Conservation (phyloP, 2,797 vertebrate species). For the Chloroceryle amazona region DNA sequence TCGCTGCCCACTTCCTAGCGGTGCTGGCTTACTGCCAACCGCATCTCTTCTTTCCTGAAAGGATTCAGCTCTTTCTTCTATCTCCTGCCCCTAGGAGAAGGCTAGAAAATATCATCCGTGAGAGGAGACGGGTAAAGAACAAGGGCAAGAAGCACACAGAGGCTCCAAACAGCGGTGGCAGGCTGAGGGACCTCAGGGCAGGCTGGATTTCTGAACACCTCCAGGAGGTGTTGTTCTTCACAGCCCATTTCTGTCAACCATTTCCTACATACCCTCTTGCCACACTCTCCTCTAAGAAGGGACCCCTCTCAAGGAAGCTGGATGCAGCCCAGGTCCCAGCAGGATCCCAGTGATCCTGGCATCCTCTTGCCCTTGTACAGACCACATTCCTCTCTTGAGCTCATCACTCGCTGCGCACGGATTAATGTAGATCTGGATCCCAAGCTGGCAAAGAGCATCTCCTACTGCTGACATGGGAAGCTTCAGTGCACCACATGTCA, state of each 20-base stretch:
- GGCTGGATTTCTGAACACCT: not conserved
- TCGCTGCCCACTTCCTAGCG: not conserved
- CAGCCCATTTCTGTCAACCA: not conserved
- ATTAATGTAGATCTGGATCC: not conserved
- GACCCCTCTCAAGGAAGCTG: not conserved
- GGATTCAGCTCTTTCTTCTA: not conserved
- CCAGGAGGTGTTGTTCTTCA: fast-evolving
- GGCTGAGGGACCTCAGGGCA: not conserved
- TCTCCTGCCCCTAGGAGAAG: not conserved
- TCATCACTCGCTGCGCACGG: not conserved
- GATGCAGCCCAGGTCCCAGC: not conserved
- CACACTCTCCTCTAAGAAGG: not conserved
- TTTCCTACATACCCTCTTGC: not conserved
- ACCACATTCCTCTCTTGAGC: not conserved
- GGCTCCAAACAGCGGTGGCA: not conserved
- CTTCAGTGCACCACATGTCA: not conserved
- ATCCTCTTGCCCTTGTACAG: fast-evolving
- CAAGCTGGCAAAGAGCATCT: not conserved
- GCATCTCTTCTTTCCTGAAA: not conserved
- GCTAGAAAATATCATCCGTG: not conserved
- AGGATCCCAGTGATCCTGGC: not conserved
- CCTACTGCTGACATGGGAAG: not conserved
- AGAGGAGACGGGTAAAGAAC: not conserved
- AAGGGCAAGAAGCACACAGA: not conserved
- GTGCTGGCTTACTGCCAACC: slow-evolving; percentile 22